Percentiles rank a stretch among this genome's conserved stretches.
Evolutionary conservation across 2,113 vertebrate genomes (phyloP).

Genomic region (Triplophysa siluroides): DNA sequence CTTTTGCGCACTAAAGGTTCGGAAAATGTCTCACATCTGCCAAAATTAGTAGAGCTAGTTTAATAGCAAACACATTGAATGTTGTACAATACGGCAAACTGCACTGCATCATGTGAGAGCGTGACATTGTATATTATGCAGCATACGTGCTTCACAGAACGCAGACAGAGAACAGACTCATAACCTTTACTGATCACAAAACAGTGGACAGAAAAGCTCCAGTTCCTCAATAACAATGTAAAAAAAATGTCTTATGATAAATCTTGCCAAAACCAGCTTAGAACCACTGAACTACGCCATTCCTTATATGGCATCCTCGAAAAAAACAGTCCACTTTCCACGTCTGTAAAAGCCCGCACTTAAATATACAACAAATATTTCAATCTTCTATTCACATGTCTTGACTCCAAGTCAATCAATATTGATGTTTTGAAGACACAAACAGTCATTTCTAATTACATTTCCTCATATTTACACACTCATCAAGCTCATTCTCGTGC

Average conservation of each 20-base stretch:
- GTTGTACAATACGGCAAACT: background rate
- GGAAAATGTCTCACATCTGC: background rate
- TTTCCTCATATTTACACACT: background rate
- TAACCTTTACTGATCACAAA: too few species aligned
- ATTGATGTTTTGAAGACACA: background rate
- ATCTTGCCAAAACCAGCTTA: too few species aligned
- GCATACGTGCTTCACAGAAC: background rate
- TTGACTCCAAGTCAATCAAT: background rate
- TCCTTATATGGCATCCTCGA: too few species aligned
- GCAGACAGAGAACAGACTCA: background rate
- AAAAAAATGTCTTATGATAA: too few species aligned
- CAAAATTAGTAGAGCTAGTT: too few species aligned
- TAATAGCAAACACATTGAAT: conserved; percentile 26
- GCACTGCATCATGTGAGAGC: background rate
- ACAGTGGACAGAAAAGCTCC: too few species aligned
- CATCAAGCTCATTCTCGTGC: conserved; percentile 13
- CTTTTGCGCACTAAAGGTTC: background rate
- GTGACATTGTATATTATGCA: background rate
- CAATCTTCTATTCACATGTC: background rate
- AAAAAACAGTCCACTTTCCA: background rate
- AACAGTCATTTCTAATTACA: background rate
- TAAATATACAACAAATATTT: background rate
- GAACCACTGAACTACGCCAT: too few species aligned
- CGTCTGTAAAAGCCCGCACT: background rate
- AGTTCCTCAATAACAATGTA: too few species aligned